These are phyloP conservation scores for Penaeus vannamei DNA, from an alignment of 1,140 invertebrate species.

Conservation along the genomic window DNA sequence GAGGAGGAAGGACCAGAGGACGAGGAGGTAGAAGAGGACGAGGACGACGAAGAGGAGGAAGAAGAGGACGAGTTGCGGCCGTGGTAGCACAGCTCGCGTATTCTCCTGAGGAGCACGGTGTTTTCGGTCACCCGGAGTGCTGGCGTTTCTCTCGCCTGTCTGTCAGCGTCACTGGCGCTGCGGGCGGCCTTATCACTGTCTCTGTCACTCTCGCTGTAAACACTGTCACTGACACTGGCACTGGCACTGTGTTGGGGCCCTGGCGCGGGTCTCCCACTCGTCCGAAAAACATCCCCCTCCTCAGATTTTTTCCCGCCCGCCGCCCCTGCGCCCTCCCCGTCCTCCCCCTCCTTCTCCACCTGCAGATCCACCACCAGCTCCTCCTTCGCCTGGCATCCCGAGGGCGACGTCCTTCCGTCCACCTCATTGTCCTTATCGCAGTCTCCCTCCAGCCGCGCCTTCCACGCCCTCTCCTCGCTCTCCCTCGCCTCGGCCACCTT, in stretches of 20 bases:
- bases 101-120: too few species aligned
- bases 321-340: neutral
- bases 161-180: conserved; percentile 28
- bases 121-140: too few species aligned
- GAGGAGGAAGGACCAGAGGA: too few species aligned
- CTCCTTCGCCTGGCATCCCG: neutral
- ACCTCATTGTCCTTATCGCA: neutral
- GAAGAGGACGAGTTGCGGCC: too few species aligned
- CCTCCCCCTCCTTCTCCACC: neutral
- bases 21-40: too few species aligned
- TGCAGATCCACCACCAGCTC: neutral
- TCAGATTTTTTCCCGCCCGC: neutral
- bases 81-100: too few species aligned
- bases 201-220: conserved; percentile 31
- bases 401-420: conserved; percentile 7
- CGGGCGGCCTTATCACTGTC: conserved; percentile 19
- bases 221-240: conserved; percentile 22
- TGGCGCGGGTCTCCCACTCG: neutral
- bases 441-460: conserved; percentile 20
- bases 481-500: conserved; percentile 25
- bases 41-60: too few species aligned
- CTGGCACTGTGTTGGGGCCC: neutral
- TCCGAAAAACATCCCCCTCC: neutral
- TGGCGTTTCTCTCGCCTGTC: neutral
- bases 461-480: conserved; percentile 7